Conservation (phyloP, 2,797 vertebrate genomes). For the Tokudaia tokunoshimensis region DNA sequence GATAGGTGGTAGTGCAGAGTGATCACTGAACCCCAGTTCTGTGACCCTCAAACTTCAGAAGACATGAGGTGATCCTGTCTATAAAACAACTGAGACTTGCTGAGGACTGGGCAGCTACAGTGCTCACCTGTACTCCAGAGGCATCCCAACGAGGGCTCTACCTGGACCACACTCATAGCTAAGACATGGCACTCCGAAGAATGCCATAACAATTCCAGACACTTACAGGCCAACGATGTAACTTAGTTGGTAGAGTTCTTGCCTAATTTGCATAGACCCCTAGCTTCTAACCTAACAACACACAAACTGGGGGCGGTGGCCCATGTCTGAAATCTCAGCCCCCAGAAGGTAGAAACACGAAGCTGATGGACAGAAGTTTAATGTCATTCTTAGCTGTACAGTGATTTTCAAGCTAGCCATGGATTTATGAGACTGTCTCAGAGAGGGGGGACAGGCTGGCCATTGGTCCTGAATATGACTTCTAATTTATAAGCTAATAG, state of each 20-base stretch:
- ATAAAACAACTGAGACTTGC: constrained; percentile 9
- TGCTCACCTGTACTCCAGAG: neutral
- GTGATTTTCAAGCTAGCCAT: neutral
- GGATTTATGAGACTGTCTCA: neutral
- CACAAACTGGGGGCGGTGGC: neutral
- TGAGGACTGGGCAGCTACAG: neutral
- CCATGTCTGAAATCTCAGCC: neutral
- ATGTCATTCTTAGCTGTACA: neutral
- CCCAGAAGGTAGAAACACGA: neutral
- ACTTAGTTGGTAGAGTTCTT: neutral
- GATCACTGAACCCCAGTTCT: neutral
- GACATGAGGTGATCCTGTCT: neutral
- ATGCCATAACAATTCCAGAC: neutral
- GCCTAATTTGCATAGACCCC: neutral
- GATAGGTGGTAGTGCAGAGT: neutral
- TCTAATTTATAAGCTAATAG: neutral
- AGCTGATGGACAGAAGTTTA: neutral
- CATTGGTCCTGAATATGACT: neutral
- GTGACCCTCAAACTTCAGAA: neutral
- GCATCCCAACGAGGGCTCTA: neutral
- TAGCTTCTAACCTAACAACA: neutral
- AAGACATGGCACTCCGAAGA: neutral
- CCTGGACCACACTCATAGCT: neutral
- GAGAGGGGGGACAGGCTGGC: neutral
- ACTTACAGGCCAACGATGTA: neutral